Conservation (phyloP, 2,113 vertebrate genomes). For the Dinomys branickii region DNA sequence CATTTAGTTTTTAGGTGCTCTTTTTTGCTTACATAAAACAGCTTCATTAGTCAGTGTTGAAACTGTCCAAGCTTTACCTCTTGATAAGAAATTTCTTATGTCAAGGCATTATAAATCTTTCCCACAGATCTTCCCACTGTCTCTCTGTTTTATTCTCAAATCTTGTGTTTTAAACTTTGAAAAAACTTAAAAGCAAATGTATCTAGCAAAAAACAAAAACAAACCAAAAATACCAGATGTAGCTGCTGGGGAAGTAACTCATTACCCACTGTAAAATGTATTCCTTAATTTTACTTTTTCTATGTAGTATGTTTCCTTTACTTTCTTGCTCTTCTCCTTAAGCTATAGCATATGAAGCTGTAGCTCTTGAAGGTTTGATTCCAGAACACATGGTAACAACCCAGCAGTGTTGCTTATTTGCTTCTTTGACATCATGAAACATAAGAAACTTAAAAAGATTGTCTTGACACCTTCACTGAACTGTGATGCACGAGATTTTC, state of each 20-base stretch:
- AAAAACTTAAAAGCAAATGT: conserved; percentile 68
- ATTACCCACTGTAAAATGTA: conserved; percentile 77
- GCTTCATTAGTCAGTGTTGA: conserved; percentile 88
- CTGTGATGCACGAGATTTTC: conserved; percentile 77
- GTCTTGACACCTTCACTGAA: conserved; percentile 84
- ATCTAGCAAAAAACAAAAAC: conserved; percentile 83
- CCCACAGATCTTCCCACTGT: conserved; percentile 54
- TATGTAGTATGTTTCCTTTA: conserved; percentile 80
- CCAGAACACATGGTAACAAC: conserved; percentile 69
- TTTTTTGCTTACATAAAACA: conserved; percentile 87
- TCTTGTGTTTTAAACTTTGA: conserved; percentile 77
- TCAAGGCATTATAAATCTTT: conserved; percentile 86
- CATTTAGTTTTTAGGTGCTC: conserved; percentile 89
- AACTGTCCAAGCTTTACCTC: conserved; percentile 89
- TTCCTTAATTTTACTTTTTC: conserved; percentile 77
- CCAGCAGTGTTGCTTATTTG: conserved; percentile 3
- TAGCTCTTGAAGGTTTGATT: conserved; percentile 70
- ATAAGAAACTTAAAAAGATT: conserved; percentile 76
- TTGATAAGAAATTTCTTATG: conserved; percentile 86
- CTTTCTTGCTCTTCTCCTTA: neutral
- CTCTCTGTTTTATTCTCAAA: conserved; percentile 63
- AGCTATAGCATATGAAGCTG: conserved; percentile 65
- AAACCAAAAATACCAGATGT: conserved; percentile 86
- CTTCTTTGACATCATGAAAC: conserved; percentile 72
- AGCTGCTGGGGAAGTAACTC: conserved; percentile 81